Evolutionary conservation across 2,888 invertebrate genomes (phyloP).

Genomic region (Allygus modestus): DNA sequence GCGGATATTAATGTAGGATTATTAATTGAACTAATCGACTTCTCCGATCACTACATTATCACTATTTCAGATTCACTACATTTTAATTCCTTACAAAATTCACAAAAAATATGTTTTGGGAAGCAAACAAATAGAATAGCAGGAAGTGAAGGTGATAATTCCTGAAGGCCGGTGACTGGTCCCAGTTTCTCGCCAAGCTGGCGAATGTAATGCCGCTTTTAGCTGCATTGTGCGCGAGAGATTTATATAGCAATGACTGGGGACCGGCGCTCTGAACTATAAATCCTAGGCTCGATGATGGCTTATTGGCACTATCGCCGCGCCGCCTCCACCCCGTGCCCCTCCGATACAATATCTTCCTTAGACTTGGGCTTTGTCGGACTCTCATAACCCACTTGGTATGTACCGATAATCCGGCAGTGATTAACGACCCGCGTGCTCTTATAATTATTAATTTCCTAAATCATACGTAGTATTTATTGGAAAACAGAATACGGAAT

Average conservation of each 20-base stretch:
- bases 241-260: slow-evolving; percentile 17
- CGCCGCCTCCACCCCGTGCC: background rate
- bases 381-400: background rate
- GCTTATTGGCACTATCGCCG: slow-evolving; percentile 16
- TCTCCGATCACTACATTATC: too few relatives aligned
- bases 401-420: too few relatives aligned
- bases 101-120: too few relatives aligned
- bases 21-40: too few relatives aligned
- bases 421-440: too few relatives aligned
- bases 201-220: background rate
- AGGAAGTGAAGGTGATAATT: slow-evolving; percentile 12
- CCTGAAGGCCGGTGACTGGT: background rate
- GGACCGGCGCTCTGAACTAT: background rate
- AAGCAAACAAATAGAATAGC: too few relatives aligned
- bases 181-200: background rate
- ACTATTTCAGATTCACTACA: too few relatives aligned
- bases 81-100: too few relatives aligned
- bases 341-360: background rate
- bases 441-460: too few relatives aligned
- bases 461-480: too few relatives aligned
- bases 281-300: slow-evolving; percentile 7
- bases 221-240: background rate
- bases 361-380: background rate
- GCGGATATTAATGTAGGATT: too few relatives aligned
- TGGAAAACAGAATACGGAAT: too few relatives aligned